Evolutionary conservation across 2,113 vertebrate species (phyloP), one percentile per base, ranked within the genome.

Genomic region (Hemibagrus wyckioides): DNA sequence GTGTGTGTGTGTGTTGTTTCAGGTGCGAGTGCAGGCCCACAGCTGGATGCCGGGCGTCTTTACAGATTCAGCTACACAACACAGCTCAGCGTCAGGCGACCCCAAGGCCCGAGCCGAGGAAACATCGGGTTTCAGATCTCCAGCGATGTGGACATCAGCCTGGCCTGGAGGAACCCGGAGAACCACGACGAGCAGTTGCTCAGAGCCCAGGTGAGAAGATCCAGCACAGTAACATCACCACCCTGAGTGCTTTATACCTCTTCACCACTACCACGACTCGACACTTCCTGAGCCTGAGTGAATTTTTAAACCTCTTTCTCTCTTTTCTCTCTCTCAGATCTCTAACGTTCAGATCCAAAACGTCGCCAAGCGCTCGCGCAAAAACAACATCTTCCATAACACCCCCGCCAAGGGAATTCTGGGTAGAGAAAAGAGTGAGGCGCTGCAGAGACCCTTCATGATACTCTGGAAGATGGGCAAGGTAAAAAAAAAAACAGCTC

Each of bases 131-230:
- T 96, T 92, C 95, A 91, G 87, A 94, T 99, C 92, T 96, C 95
- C 80, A 97, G 95, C 63, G 93, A 89, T 17, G 97, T 99, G 82
- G 95, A 96, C 23, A 93, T 97, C 87, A 92, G 93, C 89, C 94
- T 99, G 17, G 90, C 97, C 28, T 99, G 98, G 98, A 96, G 97
- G 93, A 97, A 96, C 84, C 96, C 97, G 1, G 94, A 95, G 48
- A 97, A 94, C 28, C 96, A 97, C 44, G 97, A 98, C 17, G 95
- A 99, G 80, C 98, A 99, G 86, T 91, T 99, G 81, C 92, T 99
- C 90, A 95, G 94, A 91, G 83, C 99, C 86, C 87, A 88, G 85
- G 89, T 88, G 94, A 87, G 9, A 2, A 30, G 36, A 63, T 48
- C 36, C 2, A 39, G 11, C 10, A 15, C 9, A 28, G 61, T 3